phyloP scores from a whole-genome alignment of 1,140 invertebrate genomes.

The Drosophila micromelanica region DNA sequence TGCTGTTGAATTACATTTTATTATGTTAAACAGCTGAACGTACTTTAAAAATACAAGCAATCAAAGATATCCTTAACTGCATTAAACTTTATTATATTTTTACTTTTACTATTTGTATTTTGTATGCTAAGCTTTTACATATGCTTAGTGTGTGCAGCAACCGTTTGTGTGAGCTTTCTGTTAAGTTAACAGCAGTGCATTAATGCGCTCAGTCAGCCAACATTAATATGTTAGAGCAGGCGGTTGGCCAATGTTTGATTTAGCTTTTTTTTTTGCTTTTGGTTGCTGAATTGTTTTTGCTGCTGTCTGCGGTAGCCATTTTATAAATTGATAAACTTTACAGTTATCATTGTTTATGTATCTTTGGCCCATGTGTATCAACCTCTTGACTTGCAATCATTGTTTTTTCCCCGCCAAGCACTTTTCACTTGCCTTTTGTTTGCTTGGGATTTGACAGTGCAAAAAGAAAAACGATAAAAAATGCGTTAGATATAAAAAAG shows the following conservation, averaged over 20 bases:
- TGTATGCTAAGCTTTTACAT: slow-evolving; percentile 15
- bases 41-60: not conserved
- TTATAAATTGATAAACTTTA: slow-evolving; percentile 80
- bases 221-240: not conserved
- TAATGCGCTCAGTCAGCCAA: slow-evolving; percentile 10
- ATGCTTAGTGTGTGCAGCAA: slow-evolving; percentile 22
- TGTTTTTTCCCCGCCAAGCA: slow-evolving; percentile 55
- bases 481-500: slow-evolving; percentile 64
- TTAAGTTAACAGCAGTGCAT: slow-evolving; percentile 23
- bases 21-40: not conserved
- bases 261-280: not conserved
- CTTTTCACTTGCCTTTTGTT: slow-evolving; percentile 58
- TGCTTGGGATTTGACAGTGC: slow-evolving; percentile 71
- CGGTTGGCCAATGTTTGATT: not conserved
- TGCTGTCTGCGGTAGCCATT: slow-evolving; percentile 53
- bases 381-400: slow-evolving; percentile 61
- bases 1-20: slow-evolving; percentile 11
- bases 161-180: slow-evolving; percentile 20
- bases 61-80: not conserved
- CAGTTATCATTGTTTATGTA: slow-evolving; percentile 81
- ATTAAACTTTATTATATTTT: not conserved
- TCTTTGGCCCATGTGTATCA: slow-evolving; percentile 52
- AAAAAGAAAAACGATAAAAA: slow-evolving; percentile 48
- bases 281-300: slow-evolving; percentile 9
- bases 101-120: not conserved